Percentiles rank a stretch among this genome's conserved stretches.
These are phyloP conservation scores for Oconnorella tubifera DNA, from an alignment of 2,888 invertebrate species.

Conservation along the genomic window DNA sequence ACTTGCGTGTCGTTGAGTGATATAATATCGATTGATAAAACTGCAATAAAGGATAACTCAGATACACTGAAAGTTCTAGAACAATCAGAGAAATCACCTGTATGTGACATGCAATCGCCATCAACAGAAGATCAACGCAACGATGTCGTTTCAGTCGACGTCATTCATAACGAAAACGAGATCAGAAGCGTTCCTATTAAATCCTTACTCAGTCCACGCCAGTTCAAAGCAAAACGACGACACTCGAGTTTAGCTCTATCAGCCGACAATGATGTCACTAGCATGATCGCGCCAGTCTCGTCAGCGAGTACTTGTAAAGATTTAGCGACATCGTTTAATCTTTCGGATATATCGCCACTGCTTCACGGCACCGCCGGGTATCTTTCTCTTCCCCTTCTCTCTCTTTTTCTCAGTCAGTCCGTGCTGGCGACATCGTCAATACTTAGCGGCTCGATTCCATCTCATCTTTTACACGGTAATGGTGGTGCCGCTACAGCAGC, in stretches of 20 bases:
- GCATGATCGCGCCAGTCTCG: neutral
- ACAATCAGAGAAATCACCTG: neutral
- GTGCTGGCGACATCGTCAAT: neutral
- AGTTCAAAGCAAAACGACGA: neutral
- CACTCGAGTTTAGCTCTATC: neutral
- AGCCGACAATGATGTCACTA: neutral
- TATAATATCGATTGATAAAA: no score
- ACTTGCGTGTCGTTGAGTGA: no score
- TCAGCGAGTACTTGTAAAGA: neutral
- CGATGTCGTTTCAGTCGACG: neutral
- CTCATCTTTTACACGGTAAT: neutral
- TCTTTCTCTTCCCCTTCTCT: slow-evolving; percentile 2
- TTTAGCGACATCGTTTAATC: neutral
- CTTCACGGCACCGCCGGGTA: neutral
- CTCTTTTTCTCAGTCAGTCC: slow-evolving; percentile 10
- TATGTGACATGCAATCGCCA: neutral
- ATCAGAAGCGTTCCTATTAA: slow-evolving; percentile 2
- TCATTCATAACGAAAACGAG: neutral
- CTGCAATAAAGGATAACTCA: no score
- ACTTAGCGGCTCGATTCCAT: neutral
- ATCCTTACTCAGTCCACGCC: slow-evolving; percentile 2
- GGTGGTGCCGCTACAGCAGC: no score
- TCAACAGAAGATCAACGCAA: neutral
- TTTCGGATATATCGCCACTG: neutral
- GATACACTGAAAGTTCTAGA: neutral